Conservation (phyloP, 2,888 invertebrate genomes). For the Tachina lurida region DNA sequence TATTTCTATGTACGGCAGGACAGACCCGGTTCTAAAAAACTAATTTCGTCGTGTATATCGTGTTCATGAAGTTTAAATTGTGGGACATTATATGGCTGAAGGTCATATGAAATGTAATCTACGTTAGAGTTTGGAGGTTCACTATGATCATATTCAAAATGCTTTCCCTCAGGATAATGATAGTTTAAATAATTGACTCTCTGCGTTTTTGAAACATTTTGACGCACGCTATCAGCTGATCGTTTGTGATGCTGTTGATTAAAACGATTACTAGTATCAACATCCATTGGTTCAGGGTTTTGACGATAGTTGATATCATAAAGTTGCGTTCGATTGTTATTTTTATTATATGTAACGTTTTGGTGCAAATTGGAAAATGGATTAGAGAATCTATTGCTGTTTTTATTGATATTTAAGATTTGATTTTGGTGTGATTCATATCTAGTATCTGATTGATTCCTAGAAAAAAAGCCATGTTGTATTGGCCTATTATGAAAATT, state of each 20-base stretch:
- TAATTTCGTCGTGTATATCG: constrained; percentile 31
- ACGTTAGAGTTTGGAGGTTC: neutral
- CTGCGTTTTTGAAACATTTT: constrained; percentile 10
- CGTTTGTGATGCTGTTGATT: constrained; percentile 36
- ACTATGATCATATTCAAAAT: neutral
- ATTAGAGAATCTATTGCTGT: constrained; percentile 13
- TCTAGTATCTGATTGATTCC: neutral
- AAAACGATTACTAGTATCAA: constrained; percentile 46
- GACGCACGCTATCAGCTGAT: constrained; percentile 5
- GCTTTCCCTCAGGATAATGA: neutral
- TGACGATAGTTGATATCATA: constrained; percentile 1
- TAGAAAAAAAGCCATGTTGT: neutral
- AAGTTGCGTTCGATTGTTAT: neutral
- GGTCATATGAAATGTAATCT: neutral
- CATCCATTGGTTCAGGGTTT: constrained; percentile 38
- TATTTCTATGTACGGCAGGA: constrained; percentile 53
- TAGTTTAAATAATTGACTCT: constrained; percentile 19
- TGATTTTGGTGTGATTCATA: neutral
- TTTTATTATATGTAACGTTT: neutral
- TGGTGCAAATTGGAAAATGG: neutral
- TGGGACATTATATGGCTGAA: constrained; percentile 12
- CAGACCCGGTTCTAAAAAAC: constrained; percentile 44
- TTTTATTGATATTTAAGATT: neutral
- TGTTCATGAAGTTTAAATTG: constrained; percentile 1
- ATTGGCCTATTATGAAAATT: neutral